Evolutionary conservation across 2,888 invertebrate species (phyloP), one percentile per base, ranked within the genome.

Genomic region (Pasiphila rectangulata): DNA sequence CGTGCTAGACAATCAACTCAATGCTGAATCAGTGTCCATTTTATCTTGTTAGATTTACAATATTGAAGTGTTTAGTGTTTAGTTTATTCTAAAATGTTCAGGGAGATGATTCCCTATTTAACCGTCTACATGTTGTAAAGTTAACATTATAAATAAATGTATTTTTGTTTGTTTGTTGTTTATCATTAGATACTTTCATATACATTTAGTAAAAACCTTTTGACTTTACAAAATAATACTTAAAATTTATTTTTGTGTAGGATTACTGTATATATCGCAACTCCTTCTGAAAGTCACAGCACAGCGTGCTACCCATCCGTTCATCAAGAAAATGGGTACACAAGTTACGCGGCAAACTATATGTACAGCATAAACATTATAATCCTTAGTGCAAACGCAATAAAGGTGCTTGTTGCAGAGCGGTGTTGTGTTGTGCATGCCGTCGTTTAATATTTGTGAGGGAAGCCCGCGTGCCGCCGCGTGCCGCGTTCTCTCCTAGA

Each of bases 401-500:
- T 54, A 52, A 34, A 38, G 49, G 45, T 44, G 30, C 21, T 29
- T 47, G 13, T 23, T 19, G 12, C 42, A 39, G 32, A 48, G 39
- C 37, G 52, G 45, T 47, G 27, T 45, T 30, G 20, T 47, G 51
- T 53, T 53, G 49, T 41, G 30, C 35, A 51, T 40, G 48, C 40
- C 29, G 24, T 5, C 47, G 44, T 61, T 59, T 41, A 53, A 62
- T 58, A 54, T 54, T 48, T 47, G 54, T 51, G 21, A 55, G 50
- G 53, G 48, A 51, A 37, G 16, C 39, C 51, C 38, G 54, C 47
- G 49, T 37, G 56, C 17, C 39, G 40, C 19, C 57, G 48, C 58
- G 56, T 52, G 60, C 15, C 29, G 0, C 5, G 3, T 1, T 13
- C 7, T 30, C 27, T 7, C 27, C 13, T 29, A 29, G 29, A 6